Evolutionary conservation across 1,140 invertebrate species (phyloP).

Genomic region (Stenopsyche tienmushanensis): DNA sequence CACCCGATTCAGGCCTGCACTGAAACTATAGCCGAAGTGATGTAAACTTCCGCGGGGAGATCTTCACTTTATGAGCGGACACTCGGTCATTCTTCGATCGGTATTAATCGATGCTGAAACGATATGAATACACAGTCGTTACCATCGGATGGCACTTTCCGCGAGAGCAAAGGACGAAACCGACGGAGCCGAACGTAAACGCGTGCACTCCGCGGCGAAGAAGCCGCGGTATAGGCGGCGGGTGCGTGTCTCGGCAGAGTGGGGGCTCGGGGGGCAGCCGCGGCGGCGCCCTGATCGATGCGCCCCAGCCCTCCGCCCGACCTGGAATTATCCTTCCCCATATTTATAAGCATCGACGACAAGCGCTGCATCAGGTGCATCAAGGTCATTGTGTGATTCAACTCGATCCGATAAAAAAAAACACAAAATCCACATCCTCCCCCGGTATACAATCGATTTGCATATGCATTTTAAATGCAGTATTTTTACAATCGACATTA

Average conservation of each 20-base stretch:
- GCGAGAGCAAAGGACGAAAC: constrained; percentile 3
- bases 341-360: no score
- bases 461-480: no score
- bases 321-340: no score
- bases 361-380: no score
- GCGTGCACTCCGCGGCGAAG: constrained; percentile 26
- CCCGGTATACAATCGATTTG: no score
- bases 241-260: constrained; percentile 48
- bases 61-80: neutral
- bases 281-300: constrained; percentile 54
- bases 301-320: constrained; percentile 42
- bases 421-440: no score
- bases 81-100: neutral
- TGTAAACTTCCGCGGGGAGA: neutral
- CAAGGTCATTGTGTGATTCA: no score
- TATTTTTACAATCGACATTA: no score
- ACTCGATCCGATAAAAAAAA: no score
- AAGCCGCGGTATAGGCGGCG: constrained; percentile 33
- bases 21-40: neutral
- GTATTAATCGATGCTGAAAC: neutral
- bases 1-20: neutral
- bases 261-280: constrained; percentile 54
- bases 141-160: constrained; percentile 8
- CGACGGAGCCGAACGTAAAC: neutral
- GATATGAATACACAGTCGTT: neutral